phyloP scores from a whole-genome alignment of 2,797 vertebrate genomes.

The Melanogrammus aeglefinus region DNA sequence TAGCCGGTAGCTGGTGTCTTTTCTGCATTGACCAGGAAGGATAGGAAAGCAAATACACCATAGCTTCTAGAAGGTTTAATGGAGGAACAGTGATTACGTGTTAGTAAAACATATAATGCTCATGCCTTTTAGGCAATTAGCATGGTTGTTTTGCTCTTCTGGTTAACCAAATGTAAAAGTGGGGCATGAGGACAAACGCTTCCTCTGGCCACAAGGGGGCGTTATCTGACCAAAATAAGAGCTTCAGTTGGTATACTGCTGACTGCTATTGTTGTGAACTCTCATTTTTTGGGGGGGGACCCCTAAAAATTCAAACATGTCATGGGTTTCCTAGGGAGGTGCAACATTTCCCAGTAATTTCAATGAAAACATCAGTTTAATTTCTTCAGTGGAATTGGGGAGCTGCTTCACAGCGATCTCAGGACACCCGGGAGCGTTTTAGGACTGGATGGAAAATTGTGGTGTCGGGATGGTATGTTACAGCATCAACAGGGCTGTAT shows the following conservation, averaged over 20 bases:
- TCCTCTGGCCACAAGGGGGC: slow-evolving; percentile 45
- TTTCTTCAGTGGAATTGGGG: slow-evolving; percentile 18
- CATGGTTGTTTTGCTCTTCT: not conserved
- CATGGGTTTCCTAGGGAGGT: slow-evolving; percentile 30
- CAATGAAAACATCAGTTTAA: slow-evolving; percentile 5
- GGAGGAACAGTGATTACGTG: too few relatives aligned
- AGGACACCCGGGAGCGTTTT: slow-evolving; percentile 69
- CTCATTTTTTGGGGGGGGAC: slow-evolving; percentile 11
- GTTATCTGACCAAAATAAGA: slow-evolving; percentile 5
- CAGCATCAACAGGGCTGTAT: slow-evolving; percentile 66
- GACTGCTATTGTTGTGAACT: slow-evolving; percentile 34
- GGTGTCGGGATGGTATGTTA: slow-evolving; percentile 69
- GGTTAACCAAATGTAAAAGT: not conserved
- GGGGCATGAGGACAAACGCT: not conserved
- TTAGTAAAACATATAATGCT: not conserved
- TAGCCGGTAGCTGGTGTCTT: not conserved
- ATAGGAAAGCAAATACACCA: not conserved
- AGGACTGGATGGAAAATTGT: slow-evolving; percentile 74
- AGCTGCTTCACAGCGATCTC: slow-evolving; percentile 13
- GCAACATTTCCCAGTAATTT: slow-evolving; percentile 22
- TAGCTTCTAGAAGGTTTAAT: not conserved
- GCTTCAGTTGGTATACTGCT: slow-evolving; percentile 9
- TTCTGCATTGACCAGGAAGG: not conserved
- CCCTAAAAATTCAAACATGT: slow-evolving; percentile 31
- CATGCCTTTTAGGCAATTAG: not conserved